These are phyloP conservation scores for Thamnaconus septentrionalis DNA, from an alignment of 2,113 vertebrate species.

Conservation along the genomic window DNA sequence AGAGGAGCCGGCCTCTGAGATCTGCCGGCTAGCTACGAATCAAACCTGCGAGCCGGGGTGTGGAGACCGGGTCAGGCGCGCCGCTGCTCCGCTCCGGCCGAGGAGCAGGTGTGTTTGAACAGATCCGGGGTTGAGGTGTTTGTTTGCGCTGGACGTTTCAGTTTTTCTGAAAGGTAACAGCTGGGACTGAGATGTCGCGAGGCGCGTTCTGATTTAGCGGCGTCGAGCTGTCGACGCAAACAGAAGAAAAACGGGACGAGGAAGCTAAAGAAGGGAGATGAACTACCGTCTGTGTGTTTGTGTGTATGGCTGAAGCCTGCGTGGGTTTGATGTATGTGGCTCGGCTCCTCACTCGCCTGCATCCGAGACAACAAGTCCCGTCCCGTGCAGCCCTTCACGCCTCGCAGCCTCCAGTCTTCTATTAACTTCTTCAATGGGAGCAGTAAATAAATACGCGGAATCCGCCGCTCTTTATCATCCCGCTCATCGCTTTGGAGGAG, in stretches of 20 bases:
- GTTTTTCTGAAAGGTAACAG: constrained; percentile 22
- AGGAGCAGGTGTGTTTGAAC: constrained; percentile 38
- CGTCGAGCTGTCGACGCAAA: too few relatives aligned
- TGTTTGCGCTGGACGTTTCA: constrained; percentile 1
- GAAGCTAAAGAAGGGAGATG: constrained; percentile 21
- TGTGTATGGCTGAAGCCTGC: constrained; percentile 12
- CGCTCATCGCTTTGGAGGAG: constrained; percentile 45
- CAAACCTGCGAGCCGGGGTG: constrained; percentile 60
- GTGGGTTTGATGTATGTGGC: too few relatives aligned
- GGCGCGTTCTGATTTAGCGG: too few relatives aligned
- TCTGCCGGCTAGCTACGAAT: constrained; percentile 62
- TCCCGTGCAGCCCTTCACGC: constrained; percentile 64
- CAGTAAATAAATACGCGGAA: constrained; percentile 68
- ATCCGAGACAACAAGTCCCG: constrained; percentile 51
- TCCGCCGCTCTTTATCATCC: constrained; percentile 66
- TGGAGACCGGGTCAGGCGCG: constrained; percentile 61
- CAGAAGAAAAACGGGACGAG: background rate
- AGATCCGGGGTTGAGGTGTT: constrained; percentile 9
- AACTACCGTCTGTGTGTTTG: constrained; percentile 47
- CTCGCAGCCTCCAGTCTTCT: constrained; percentile 48
- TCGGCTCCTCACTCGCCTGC: constrained; percentile 39
- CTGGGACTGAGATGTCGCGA: too few relatives aligned
- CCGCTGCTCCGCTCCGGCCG: constrained; percentile 13
- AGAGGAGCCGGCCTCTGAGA: constrained; percentile 67
- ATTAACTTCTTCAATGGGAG: constrained; percentile 60